Conservation (phyloP, 2,888 invertebrate genomes). For the Beris morrisii region DNA sequence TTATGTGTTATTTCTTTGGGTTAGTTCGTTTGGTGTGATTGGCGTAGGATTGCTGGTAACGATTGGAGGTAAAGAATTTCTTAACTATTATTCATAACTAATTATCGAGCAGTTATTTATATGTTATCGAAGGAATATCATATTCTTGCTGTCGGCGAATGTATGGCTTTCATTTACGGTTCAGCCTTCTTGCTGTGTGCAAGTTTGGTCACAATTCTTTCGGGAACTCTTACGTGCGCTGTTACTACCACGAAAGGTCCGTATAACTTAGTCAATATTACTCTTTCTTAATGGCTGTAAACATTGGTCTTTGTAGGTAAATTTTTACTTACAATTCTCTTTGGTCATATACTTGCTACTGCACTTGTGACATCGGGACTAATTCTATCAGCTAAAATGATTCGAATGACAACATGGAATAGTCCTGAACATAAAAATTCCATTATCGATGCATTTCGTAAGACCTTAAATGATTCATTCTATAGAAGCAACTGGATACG, state of each 20-base stretch:
- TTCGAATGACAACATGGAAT: not conserved
- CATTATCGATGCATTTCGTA: slow-evolving; percentile 2
- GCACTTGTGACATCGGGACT: slow-evolving; percentile 12
- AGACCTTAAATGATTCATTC: slow-evolving; percentile 8
- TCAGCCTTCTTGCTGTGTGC: slow-evolving; percentile 15
- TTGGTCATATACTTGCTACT: slow-evolving; percentile 14
- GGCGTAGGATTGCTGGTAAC: slow-evolving; percentile 13
- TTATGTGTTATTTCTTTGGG: slow-evolving; percentile 21
- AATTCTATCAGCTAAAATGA: slow-evolving; percentile 4
- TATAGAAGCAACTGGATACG: slow-evolving; percentile 11
- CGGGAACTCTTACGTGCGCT: slow-evolving; percentile 14
- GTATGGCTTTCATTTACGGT: slow-evolving; percentile 15
- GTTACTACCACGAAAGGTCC: slow-evolving; percentile 15
- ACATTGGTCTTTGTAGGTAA: slow-evolving; percentile 5
- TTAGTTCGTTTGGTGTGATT: slow-evolving; percentile 20
- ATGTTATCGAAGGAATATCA: slow-evolving; percentile 20
- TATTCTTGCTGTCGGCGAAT: slow-evolving; percentile 13
- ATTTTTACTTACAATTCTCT: slow-evolving; percentile 12
- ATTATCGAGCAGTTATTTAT: slow-evolving; percentile 10
- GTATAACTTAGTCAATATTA: not conserved
- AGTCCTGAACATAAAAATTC: not conserved
- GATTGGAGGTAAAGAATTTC: slow-evolving; percentile 9
- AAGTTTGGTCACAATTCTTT: not conserved
- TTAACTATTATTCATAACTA: not conserved
- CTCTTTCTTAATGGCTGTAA: not conserved